Conservation (phyloP, 2,113 vertebrate genomes). For the Hippocampus barbouri region DNA sequence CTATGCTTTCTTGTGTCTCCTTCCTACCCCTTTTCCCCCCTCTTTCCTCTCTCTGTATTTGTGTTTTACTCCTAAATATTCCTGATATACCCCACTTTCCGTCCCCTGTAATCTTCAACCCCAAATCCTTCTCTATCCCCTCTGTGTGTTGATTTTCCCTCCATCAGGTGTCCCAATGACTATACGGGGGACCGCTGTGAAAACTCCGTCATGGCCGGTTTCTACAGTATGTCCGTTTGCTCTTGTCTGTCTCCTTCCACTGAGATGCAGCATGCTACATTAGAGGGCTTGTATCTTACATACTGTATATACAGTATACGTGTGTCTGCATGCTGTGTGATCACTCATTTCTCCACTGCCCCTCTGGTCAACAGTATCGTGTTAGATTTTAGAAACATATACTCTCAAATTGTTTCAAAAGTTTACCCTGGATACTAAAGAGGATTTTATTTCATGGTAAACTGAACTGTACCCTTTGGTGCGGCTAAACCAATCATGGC, state of each 20-base stretch:
- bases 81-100: conserved; percentile 31
- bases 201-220: conserved; percentile 99
- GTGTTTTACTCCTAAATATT: conserved; percentile 36
- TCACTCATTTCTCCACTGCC: conserved; percentile 46
- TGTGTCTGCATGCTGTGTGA: conserved; percentile 38
- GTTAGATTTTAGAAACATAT: not conserved
- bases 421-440: not conserved
- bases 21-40: conserved; percentile 22
- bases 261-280: conserved; percentile 64
- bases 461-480: conserved; percentile 38
- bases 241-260: conserved; percentile 64
- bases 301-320: conserved; percentile 19
- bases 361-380: conserved; percentile 20
- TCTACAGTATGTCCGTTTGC: conserved; percentile 98
- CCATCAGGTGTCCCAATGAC: conserved; percentile 99
- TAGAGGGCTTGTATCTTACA: conserved; percentile 42
- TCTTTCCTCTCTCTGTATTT: conserved; percentile 26
- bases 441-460: not conserved
- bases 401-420: not conserved
- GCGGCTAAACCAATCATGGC: conserved; percentile 7
- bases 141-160: conserved; percentile 73
- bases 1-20: conserved; percentile 58
- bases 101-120: conserved; percentile 42
- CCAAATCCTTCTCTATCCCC: conserved; percentile 22
- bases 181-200: conserved; percentile 99